These are phyloP conservation scores for Ophion ventricosus DNA, from an alignment of 2,888 invertebrate genomes.

Conservation along the genomic window DNA sequence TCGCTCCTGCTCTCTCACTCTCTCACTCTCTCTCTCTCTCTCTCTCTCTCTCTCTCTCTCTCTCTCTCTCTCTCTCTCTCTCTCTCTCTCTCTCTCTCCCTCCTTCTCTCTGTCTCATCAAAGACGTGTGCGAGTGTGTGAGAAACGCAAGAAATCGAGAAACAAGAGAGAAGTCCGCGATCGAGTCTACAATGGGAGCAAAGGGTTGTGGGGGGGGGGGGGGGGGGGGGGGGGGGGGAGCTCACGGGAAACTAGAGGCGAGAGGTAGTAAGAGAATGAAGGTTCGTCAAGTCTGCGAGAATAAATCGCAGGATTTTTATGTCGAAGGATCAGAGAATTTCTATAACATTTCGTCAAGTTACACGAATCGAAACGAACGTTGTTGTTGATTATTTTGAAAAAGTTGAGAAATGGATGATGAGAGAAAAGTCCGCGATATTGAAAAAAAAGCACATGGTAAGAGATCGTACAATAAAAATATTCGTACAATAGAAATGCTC, in stretches of 20 bases:
- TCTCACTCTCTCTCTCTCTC: conserved; percentile 6
- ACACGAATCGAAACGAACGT: too few relatives aligned
- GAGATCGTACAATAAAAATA: too few relatives aligned
- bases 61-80: conserved; percentile 40
- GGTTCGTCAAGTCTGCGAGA: conserved; percentile 36
- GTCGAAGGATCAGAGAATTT: neutral
- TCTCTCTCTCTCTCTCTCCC: conserved; percentile 27
- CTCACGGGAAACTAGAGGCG: conserved; percentile 46
- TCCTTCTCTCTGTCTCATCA: conserved; percentile 40
- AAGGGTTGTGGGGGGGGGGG: conserved; percentile 16
- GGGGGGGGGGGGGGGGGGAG: conserved; percentile 44
- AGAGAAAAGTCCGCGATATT: too few relatives aligned
- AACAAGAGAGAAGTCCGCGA: conserved; percentile 38
- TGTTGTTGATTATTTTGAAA: too few relatives aligned
- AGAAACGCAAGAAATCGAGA: conserved; percentile 64
- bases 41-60: conserved; percentile 41
- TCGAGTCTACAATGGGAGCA: conserved; percentile 36
- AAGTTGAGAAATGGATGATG: too few relatives aligned
- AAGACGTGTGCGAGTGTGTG: conserved; percentile 54
- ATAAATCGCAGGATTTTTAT: conserved; percentile 20
- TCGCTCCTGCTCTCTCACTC: conserved; percentile 23
- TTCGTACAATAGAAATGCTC: too few relatives aligned
- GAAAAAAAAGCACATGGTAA: too few relatives aligned
- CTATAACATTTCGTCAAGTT: neutral
- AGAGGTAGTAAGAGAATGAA: conserved; percentile 63